These are phyloP conservation scores for Xanthia icteritia DNA, from an alignment of 2,888 invertebrate genomes.

Conservation along the genomic window DNA sequence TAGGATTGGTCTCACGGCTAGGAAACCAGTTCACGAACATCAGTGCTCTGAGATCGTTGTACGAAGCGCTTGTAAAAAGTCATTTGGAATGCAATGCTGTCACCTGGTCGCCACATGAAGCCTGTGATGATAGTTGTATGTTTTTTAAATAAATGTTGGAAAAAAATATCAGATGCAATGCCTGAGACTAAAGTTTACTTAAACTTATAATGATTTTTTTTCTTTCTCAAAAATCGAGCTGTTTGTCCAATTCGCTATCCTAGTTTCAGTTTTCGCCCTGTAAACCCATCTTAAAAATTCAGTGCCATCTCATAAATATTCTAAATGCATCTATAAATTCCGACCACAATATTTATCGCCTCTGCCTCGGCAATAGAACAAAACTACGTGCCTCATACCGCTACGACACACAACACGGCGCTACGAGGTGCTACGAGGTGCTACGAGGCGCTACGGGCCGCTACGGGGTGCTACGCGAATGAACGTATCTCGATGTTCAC, in stretches of 20 bases:
- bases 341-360: conserved; percentile 9
- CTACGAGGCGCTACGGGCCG: background rate
- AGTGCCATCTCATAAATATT: background rate
- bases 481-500: background rate
- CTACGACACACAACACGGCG: background rate
- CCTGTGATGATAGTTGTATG: no score
- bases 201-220: background rate
- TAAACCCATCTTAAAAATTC: background rate
- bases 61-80: no score
- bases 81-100: no score
- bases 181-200: background rate
- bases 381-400: background rate
- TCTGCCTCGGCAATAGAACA: conserved; percentile 9
- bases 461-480: background rate
- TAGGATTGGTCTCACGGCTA: no score
- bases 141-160: no score
- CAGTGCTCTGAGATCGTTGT: no score
- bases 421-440: background rate
- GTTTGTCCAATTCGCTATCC: background rate
- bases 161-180: no score
- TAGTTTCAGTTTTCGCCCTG: background rate
- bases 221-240: background rate
- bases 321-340: conserved; percentile 4
- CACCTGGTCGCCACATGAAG: no score
- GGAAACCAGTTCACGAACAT: no score